Conservation (phyloP, 2,888 invertebrate genomes). For the Apodemia zela region DNA sequence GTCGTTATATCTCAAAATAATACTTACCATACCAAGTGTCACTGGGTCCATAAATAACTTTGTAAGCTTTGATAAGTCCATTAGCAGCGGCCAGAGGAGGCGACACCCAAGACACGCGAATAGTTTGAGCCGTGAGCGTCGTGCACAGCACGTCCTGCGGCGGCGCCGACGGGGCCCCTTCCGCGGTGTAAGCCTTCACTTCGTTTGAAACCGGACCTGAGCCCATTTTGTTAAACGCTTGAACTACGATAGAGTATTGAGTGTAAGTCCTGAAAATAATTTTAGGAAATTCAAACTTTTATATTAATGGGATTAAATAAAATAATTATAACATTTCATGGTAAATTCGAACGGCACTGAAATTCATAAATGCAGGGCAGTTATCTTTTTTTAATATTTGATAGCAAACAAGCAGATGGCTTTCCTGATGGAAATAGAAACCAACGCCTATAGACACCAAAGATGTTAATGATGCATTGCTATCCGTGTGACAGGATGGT, state of each 20-base stretch:
- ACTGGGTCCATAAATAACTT: conserved; percentile 94
- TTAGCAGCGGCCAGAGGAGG: conserved; percentile 95
- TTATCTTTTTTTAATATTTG: no score
- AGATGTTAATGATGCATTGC: no score
- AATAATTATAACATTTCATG: no score
- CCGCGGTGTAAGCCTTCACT: conserved; percentile 94
- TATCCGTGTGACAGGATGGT: no score
- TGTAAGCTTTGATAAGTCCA: conserved; percentile 97
- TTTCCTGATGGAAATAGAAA: no score
- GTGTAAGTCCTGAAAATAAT: conserved; percentile 87
- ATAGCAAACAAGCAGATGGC: no score
- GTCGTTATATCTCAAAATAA: not conserved
- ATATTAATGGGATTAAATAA: no score
- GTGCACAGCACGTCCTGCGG: conserved; percentile 96
- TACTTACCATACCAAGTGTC: conserved; percentile 95
- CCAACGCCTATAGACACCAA: no score
- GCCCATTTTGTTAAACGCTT: conserved; percentile 96
- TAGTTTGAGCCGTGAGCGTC: conserved; percentile 95
- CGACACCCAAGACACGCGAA: conserved; percentile 96
- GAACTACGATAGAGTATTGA: conserved; percentile 96
- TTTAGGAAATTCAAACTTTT: conserved; percentile 16
- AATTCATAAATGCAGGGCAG: no score
- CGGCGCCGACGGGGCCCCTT: conserved; percentile 95
- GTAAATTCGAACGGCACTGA: no score
- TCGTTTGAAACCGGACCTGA: conserved; percentile 95